Evolutionary conservation across 1,140 invertebrate species (phyloP).

Genomic region (Eubasilissa regina): DNA sequence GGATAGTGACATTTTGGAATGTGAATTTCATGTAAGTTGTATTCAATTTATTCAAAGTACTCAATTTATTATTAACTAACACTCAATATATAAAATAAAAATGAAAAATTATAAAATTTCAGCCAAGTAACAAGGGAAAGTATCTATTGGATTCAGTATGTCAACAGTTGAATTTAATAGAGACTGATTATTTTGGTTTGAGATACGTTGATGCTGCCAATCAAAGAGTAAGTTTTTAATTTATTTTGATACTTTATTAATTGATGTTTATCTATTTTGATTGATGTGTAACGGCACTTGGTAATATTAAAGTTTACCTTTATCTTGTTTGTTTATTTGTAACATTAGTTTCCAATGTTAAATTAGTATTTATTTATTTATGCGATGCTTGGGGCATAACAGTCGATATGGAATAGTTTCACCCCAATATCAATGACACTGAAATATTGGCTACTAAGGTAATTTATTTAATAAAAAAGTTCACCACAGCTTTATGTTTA

Average conservation of each 20-base stretch:
- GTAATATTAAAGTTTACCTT: too few relatives aligned
- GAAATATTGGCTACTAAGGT: too few relatives aligned
- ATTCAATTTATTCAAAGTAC: conserved; percentile 34
- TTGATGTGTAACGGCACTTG: too few relatives aligned
- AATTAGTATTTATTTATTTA: too few relatives aligned
- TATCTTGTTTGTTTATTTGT: too few relatives aligned
- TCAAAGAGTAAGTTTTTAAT: conserved; percentile 85
- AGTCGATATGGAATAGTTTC: too few relatives aligned
- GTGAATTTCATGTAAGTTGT: conserved; percentile 92
- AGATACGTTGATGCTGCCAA: conserved; percentile 94
- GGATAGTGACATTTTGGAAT: conserved; percentile 94
- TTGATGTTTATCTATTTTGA: too few relatives aligned
- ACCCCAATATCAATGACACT: too few relatives aligned
- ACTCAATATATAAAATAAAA: not conserved
- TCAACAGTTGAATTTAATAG: conserved; percentile 92
- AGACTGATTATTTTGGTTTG: conserved; percentile 98
- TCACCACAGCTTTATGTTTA: too few relatives aligned
- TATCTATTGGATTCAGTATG: conserved; percentile 95
- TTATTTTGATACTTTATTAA: conserved; percentile 4
- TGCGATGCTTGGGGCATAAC: too few relatives aligned
- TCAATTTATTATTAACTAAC: conserved; percentile 23
- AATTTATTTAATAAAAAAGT: too few relatives aligned
- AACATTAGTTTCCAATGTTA: too few relatives aligned
- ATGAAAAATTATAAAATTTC: conserved; percentile 65
- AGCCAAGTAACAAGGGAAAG: conserved; percentile 95